A percentile compares a stretch with the other conserved stretches of the same genome.
These are phyloP conservation scores for Ivindomyrus marchei DNA, from an alignment of 2,113 vertebrate species.

Conservation along the genomic window DNA sequence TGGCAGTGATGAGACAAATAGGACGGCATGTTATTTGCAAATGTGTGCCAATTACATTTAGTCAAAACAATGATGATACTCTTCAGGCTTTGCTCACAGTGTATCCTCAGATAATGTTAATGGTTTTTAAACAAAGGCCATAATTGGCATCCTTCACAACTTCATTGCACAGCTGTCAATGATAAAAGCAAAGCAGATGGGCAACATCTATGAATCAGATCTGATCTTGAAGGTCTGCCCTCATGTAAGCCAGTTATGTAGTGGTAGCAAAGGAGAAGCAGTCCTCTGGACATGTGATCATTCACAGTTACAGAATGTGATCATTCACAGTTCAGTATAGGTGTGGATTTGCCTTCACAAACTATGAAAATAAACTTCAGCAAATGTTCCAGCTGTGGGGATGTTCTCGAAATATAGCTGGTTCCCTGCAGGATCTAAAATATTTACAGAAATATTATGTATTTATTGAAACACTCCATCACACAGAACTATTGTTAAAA, in stretches of 20 bases:
- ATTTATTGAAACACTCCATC: conserved; percentile 6
- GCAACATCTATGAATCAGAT: neutral
- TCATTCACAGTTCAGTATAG: neutral
- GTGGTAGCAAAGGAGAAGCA: neutral
- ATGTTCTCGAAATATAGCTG: neutral
- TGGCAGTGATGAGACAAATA: neutral
- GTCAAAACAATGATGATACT: neutral
- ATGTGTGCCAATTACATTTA: neutral
- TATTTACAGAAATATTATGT: conserved; percentile 4
- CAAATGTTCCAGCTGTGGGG: neutral
- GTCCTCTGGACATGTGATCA: neutral
- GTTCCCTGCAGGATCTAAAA: neutral
- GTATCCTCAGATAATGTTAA: neutral
- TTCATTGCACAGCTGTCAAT: neutral
- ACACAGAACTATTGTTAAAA: neutral
- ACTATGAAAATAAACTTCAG: neutral
- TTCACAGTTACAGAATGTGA: neutral
- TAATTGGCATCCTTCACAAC: conserved; percentile 3
- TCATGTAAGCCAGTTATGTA: neutral
- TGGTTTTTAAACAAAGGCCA: neutral
- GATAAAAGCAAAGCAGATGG: neutral
- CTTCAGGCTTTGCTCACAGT: neutral
- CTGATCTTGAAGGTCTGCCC: neutral
- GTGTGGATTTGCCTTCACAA: neutral
- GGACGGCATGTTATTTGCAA: neutral